A percentile compares a stretch with the other conserved stretches of the same genome.
Evolutionary conservation across 2,888 invertebrate genomes (phyloP).

Genomic region (Pheosia tremula): DNA sequence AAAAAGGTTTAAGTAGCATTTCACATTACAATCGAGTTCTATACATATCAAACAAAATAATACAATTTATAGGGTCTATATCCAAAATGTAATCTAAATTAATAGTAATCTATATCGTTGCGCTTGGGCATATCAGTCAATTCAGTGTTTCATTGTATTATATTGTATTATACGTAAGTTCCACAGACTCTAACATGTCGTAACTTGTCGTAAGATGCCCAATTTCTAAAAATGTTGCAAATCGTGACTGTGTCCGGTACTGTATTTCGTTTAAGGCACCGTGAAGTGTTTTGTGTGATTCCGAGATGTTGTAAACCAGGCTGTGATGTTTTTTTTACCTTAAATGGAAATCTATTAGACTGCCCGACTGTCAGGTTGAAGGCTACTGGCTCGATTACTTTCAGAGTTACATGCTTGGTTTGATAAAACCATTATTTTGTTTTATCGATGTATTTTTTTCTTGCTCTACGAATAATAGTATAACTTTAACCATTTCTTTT

Average conservation of each 20-base stretch:
- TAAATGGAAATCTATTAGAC: background rate
- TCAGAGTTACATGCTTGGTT: background rate
- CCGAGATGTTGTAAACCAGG: background rate
- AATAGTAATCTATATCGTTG: background rate
- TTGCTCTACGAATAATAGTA: too few relatives aligned
- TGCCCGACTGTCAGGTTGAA: background rate
- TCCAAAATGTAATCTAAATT: too few relatives aligned
- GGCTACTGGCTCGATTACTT: background rate
- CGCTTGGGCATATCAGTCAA: background rate
- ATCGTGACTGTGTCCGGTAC: background rate
- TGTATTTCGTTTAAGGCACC: background rate
- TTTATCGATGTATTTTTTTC: too few relatives aligned
- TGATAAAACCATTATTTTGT: too few relatives aligned
- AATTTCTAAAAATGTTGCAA: slow-evolving; percentile 8
- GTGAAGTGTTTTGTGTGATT: slow-evolving; percentile 6
- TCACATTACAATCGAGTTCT: too few relatives aligned
- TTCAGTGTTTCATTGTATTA: background rate
- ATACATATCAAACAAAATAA: too few relatives aligned
- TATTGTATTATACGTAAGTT: background rate
- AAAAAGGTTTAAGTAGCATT: too few relatives aligned
- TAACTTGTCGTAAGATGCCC: slow-evolving; percentile 4
- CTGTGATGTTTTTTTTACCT: slow-evolving; percentile 1
- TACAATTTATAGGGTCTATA: too few relatives aligned
- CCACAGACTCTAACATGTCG: background rate
- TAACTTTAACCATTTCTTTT: too few relatives aligned